Conservation (phyloP, 2,888 invertebrate species). For the Ochropleura leucogaster region DNA sequence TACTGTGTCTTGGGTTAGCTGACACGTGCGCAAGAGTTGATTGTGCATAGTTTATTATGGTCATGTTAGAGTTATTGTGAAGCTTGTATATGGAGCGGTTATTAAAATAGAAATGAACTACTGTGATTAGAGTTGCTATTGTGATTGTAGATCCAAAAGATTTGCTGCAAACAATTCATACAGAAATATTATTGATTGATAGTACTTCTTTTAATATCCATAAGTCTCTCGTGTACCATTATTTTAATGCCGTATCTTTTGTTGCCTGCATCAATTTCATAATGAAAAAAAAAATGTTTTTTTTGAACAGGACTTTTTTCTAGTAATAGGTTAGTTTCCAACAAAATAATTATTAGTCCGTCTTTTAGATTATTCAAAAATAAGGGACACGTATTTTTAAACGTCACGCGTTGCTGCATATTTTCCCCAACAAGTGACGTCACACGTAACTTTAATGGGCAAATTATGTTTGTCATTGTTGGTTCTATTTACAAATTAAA, state of each 20-base stretch:
- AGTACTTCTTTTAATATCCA: background rate
- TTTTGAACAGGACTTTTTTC: no score
- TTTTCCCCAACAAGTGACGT: no score
- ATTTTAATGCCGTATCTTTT: background rate
- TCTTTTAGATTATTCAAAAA: no score
- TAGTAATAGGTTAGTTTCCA: no score
- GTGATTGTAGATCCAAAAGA: background rate
- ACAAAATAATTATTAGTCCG: no score
- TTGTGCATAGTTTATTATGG: conserved; percentile 50
- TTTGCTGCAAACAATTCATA: background rate
- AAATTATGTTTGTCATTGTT: no score
- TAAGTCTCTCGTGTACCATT: background rate
- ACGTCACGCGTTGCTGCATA: no score
- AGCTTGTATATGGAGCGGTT: conserved; percentile 26
- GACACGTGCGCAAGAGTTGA: conserved; percentile 61
- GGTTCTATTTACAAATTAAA: no score
- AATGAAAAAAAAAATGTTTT: no score
- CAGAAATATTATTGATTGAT: background rate
- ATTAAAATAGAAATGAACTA: conserved; percentile 22
- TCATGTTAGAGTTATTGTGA: conserved; percentile 45
- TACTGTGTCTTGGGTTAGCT: conserved; percentile 12
- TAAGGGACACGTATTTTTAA: no score
- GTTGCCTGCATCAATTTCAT: background rate
- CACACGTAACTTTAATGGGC: no score
- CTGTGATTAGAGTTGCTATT: conserved; percentile 2